Evolutionary conservation across 2,797 vertebrate species (phyloP).

Genomic region (Eleutherodactylus coqui): DNA sequence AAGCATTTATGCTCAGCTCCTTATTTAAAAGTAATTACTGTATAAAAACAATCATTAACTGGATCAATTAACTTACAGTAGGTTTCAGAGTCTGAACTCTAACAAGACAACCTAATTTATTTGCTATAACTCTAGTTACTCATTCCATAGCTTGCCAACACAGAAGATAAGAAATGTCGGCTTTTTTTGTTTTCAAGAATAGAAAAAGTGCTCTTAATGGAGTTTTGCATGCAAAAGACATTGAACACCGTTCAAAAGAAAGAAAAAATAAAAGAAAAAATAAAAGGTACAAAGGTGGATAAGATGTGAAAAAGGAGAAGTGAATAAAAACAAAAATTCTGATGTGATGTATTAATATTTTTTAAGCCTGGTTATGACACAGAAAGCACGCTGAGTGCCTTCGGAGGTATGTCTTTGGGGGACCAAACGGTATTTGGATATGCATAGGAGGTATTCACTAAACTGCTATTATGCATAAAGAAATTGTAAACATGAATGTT

Average conservation of each 20-base stretch:
- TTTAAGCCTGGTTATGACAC: not conserved
- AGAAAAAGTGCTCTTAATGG: not conserved
- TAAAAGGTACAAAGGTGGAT: not conserved
- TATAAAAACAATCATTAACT: constrained; percentile 8
- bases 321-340: not conserved
- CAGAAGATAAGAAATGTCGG: not conserved
- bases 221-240: constrained; percentile 21
- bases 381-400: not conserved
- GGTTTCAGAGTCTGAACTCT: not conserved
- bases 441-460: constrained; percentile 44
- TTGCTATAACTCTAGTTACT: not conserved
- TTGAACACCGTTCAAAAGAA: not conserved
- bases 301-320: not conserved
- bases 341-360: constrained; percentile 4
- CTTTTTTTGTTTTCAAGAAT: not conserved
- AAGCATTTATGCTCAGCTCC: not conserved
- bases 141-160: not conserved
- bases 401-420: not conserved
- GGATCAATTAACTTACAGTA: constrained; percentile 7
- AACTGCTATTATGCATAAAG: not conserved
- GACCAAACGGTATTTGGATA: not conserved
- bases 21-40: constrained; percentile 15
- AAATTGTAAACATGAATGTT: not conserved
- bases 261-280: not conserved
- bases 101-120: not conserved